Evolutionary conservation across 2,797 vertebrate genomes (phyloP), one percentile per base, ranked within the genome.

Genomic region (Pseudochirops cupreus): DNA sequence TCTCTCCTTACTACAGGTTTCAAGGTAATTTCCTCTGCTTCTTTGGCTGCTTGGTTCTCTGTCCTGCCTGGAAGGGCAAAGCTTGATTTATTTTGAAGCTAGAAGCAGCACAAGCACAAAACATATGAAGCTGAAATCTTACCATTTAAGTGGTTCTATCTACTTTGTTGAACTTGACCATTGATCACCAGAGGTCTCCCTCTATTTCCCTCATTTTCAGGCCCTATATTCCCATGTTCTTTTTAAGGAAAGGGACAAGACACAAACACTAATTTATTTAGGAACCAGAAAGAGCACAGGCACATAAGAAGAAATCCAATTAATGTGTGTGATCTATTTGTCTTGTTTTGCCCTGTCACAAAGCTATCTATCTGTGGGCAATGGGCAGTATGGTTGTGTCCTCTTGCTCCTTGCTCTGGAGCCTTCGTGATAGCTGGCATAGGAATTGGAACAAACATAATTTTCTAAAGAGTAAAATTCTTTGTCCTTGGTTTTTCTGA

Each of bases 401-500:
- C 12, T 92, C 18, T 95, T 91, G 9, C 46, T 58, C 5, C 59
- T 87, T 62, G 90, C 9, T 13, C 10, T 87, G 74, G 21, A 92
- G 28, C 28, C 55, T 91, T 52, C 92, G 53, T 55, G 28, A 95
- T 29, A 12, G 29, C 9, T 54, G 91, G 50, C 95, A 91, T n/a
- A 93, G 95, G 92, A 89, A 55, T 87, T 62, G 93, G 94, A 95
- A 46, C 91, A 97, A 92, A 33, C 90, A 93, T 95, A 97, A 93
- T 21, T 56, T 95, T 87, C 90, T 91, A 59, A 97, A 31, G 46
- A 33, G 29, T 96, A 96, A 74, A 74, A 46, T 26, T 94, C 67
- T 95, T 95, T 95, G 39, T 89, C 55, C 31, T 97, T 89, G 59
- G 93, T 94, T 98, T 94, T 95, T 97, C 90, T 93, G 57, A 96